Evolutionary conservation across 92 coral and sea anemone species (phyloP).

Genomic region (Virgularia gustaviana): DNA sequence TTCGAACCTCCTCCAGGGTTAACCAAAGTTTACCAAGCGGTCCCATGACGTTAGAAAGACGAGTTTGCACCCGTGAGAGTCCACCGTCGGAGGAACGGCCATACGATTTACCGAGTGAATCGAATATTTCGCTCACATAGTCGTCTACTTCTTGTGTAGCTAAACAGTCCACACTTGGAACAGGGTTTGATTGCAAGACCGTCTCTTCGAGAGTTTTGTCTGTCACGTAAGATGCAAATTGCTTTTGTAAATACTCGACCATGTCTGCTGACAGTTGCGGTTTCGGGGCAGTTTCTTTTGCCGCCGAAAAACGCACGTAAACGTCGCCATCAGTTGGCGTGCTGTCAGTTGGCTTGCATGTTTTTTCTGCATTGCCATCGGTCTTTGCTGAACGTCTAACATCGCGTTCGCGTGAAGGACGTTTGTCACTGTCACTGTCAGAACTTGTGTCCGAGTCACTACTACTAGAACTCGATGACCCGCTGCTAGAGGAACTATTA

Average conservation of each 20-base stretch:
- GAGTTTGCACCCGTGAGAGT: conserved; percentile 26
- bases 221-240: conserved; percentile 15
- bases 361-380: too few relatives aligned
- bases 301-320: conserved; percentile 24
- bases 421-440: too few relatives aligned
- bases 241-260: conserved; percentile 21
- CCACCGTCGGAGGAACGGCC: conserved; percentile 24
- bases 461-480: too few relatives aligned
- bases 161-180: conserved; percentile 11
- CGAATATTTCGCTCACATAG: conserved; percentile 37
- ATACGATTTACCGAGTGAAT: conserved; percentile 30
- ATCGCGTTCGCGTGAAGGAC: too few relatives aligned
- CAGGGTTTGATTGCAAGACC: conserved; percentile 31
- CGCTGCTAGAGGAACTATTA: too few relatives aligned
- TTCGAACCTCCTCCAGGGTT: conserved; percentile 31
- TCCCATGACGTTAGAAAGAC: conserved; percentile 42
- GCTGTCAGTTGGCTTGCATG: too few relatives aligned
- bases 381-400: too few relatives aligned
- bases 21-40: conserved; percentile 42
- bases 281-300: background rate
- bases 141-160: conserved; percentile 32
- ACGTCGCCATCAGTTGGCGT: background rate
- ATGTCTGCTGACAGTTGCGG: conserved; percentile 1
- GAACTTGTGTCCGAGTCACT: too few relatives aligned
- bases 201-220: conserved; percentile 33